Percentiles rank a stretch among this genome's conserved stretches.
These are phyloP conservation scores for Probaryconus sp. DNA, from an alignment of 1,140 invertebrate genomes.

Conservation along the genomic window DNA sequence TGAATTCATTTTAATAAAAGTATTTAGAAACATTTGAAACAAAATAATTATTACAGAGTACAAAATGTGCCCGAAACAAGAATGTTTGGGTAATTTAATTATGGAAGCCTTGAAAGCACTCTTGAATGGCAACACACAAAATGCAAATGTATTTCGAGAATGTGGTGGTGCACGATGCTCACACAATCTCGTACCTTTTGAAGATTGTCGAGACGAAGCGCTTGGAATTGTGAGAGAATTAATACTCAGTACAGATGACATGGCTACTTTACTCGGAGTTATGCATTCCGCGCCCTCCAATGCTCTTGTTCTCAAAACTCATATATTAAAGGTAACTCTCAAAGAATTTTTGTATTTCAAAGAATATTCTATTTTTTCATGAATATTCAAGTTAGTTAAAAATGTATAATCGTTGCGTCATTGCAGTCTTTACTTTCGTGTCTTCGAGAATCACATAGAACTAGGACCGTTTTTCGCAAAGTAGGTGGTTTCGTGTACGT, in stretches of 20 bases:
- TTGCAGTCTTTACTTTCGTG: conserved; percentile 88
- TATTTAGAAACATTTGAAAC: neutral
- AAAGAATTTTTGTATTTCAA: too few species aligned
- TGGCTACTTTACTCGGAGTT: conserved; percentile 93
- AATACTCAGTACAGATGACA: conserved; percentile 94
- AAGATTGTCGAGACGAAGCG: conserved; percentile 88
- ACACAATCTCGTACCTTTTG: conserved; percentile 92
- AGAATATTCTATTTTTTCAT: too few species aligned
- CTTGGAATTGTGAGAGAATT: conserved; percentile 91
- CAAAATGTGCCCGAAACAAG: conserved; percentile 82
- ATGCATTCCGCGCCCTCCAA: conserved; percentile 91
- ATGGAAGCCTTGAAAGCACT: conserved; percentile 92
- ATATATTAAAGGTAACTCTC: conserved; percentile 93
- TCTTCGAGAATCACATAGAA: conserved; percentile 95
- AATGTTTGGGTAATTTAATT: conserved; percentile 88
- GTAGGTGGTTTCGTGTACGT: conserved; percentile 98
- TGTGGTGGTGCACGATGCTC: conserved; percentile 94
- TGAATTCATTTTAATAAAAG: neutral
- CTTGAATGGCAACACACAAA: conserved; percentile 88
- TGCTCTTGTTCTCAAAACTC: conserved; percentile 90
- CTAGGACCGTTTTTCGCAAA: conserved; percentile 97
- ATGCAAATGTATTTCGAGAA: conserved; percentile 95
- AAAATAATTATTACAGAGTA: conserved; percentile 71
- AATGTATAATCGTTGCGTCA: neutral
- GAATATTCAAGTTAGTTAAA: too few species aligned